Conservation (phyloP, 2,113 vertebrate species). For the Hydrochoerus hydrochaeris region DNA sequence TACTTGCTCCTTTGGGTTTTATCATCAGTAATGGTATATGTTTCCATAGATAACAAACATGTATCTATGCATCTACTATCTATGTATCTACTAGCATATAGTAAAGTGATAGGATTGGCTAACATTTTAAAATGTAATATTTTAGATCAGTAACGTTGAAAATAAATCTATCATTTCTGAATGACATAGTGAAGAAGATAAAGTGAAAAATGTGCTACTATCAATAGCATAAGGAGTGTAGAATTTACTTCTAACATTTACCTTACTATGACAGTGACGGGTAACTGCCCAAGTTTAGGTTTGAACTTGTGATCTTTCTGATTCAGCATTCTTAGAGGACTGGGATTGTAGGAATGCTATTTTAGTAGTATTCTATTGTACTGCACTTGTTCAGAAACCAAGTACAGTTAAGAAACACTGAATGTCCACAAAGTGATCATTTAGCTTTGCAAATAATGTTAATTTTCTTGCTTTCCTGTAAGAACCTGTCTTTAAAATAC, state of each 20-base stretch:
- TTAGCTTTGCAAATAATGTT: slow-evolving; percentile 1
- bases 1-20: neutral
- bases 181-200: neutral
- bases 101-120: neutral
- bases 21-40: neutral
- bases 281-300: neutral
- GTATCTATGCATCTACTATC: neutral
- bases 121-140: neutral
- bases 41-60: neutral
- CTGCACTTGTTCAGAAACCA: neutral
- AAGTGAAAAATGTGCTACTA: slow-evolving; percentile 8
- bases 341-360: neutral
- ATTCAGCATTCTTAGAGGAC: neutral
- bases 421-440: neutral
- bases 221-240: neutral
- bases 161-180: neutral
- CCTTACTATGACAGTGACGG: neutral
- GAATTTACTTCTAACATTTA: neutral
- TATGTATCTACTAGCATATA: neutral
- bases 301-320: neutral
- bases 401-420: neutral
- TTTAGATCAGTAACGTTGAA: neutral
- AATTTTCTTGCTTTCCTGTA: neutral
- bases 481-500: neutral
- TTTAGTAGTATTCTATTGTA: neutral